Conservation (phyloP, 2,797 vertebrate genomes). For the Bovichtus variegatus region DNA sequence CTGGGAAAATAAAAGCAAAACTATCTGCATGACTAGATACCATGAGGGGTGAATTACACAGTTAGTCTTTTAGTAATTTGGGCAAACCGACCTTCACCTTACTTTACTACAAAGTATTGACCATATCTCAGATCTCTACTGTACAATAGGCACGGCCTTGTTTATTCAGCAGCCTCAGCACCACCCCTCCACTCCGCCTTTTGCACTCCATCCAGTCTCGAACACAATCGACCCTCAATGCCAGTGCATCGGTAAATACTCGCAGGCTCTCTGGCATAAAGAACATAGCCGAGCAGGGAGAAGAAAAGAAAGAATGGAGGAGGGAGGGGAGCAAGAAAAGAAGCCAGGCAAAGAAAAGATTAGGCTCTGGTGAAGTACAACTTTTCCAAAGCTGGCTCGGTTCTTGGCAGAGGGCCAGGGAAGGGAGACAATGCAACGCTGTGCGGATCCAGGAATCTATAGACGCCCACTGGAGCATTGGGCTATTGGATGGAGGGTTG, state of each 20-base stretch:
- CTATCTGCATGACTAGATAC: not conserved
- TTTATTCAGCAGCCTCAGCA: constrained; percentile 55
- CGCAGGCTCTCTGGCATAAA: constrained; percentile 68
- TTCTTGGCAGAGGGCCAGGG: constrained; percentile 78
- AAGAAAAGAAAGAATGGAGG: constrained; percentile 70
- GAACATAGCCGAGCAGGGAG: constrained; percentile 62
- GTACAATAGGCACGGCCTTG: constrained; percentile 25
- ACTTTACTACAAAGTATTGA: constrained; percentile 1
- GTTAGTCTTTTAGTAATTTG: not conserved
- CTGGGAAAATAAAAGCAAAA: not conserved
- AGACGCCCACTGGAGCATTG: constrained; percentile 82
- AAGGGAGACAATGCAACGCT: constrained; percentile 78
- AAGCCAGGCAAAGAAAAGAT: constrained; percentile 70
- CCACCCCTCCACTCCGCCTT: constrained; percentile 41
- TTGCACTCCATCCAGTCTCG: constrained; percentile 65
- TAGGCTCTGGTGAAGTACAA: constrained; percentile 76
- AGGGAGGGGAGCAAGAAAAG: constrained; percentile 66
- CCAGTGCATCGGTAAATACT: constrained; percentile 76
- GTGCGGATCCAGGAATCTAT: constrained; percentile 76
- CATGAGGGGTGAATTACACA: not conserved
- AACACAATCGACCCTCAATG: constrained; percentile 75
- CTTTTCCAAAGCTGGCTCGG: constrained; percentile 76
- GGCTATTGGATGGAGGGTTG: constrained; percentile 69
- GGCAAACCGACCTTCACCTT: not conserved
- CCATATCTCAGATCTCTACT: constrained; percentile 14